A percentile compares a stretch with the other conserved stretches of the same genome.
Conservation (phyloP, 2,113 vertebrate species). For the Xiphorhynchus elegans region DNA sequence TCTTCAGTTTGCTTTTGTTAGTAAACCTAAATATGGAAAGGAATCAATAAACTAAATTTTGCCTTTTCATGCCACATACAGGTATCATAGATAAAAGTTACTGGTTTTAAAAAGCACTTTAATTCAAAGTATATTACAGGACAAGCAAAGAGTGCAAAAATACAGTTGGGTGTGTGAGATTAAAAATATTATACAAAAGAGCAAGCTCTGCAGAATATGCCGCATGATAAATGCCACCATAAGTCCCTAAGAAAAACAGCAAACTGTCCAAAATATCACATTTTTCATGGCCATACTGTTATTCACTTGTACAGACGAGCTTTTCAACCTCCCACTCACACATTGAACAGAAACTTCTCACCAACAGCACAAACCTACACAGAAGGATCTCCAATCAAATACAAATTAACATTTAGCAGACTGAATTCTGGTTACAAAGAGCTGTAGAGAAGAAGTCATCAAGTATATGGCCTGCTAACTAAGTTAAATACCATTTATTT, state of each 20-base stretch:
- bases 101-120: background rate
- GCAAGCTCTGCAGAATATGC: background rate
- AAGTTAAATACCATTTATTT: background rate
- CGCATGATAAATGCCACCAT: slow-evolving; percentile 29
- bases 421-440: background rate
- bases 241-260: slow-evolving; percentile 12
- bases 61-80: background rate
- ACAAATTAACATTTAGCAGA: background rate
- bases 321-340: background rate
- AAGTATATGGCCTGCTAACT: background rate
- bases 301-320: background rate
- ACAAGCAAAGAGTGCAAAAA: slow-evolving; percentile 54
- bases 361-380: background rate
- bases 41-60: background rate
- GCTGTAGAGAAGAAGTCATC: background rate
- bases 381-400: background rate
- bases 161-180: slow-evolving; percentile 5
- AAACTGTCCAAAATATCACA: background rate
- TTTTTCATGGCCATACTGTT: background rate
- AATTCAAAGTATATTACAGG: slow-evolving; percentile 1
- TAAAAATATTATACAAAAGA: slow-evolving; percentile 39
- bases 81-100: background rate
- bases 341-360: background rate
- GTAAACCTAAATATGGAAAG: background rate
- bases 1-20: background rate